Conservation (phyloP, 2,113 vertebrate species). For the Anthoscopus minutus region DNA sequence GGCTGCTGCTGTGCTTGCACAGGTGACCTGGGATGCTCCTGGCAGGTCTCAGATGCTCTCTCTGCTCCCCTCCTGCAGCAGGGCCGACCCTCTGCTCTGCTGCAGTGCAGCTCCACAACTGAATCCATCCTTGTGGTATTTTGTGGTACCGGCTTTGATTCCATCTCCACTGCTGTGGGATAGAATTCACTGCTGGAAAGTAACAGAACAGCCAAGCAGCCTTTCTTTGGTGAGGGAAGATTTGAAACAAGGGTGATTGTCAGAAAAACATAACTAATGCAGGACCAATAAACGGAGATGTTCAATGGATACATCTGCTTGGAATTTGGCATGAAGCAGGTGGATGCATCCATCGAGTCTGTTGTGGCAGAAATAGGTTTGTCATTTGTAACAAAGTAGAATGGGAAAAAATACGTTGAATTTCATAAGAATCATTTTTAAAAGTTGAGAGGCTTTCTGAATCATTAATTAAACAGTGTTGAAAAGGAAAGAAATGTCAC, state of each 20-base stretch:
- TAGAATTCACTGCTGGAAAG: neutral
- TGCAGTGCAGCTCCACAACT: neutral
- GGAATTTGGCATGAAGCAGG: neutral
- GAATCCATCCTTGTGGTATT: neutral
- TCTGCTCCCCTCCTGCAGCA: neutral
- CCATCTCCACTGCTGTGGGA: neutral
- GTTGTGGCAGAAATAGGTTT: neutral
- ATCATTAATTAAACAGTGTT: neutral
- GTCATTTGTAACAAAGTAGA: neutral
- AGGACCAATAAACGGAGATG: neutral
- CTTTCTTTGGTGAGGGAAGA: neutral
- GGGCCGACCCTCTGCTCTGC: neutral
- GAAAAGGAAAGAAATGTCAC: neutral
- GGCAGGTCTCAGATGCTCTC: neutral
- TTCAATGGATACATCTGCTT: neutral
- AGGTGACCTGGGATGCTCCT: neutral
- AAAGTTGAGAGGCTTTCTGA: neutral
- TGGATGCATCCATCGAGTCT: neutral
- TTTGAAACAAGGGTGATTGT: neutral
- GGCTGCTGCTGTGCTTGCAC: neutral
- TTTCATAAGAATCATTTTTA: neutral
- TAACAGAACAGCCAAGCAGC: neutral
- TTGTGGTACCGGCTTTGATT: neutral
- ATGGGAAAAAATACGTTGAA: neutral
- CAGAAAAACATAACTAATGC: neutral